Evolutionary conservation across 2,797 vertebrate species (phyloP).

Genomic region (Falco cherrug): DNA sequence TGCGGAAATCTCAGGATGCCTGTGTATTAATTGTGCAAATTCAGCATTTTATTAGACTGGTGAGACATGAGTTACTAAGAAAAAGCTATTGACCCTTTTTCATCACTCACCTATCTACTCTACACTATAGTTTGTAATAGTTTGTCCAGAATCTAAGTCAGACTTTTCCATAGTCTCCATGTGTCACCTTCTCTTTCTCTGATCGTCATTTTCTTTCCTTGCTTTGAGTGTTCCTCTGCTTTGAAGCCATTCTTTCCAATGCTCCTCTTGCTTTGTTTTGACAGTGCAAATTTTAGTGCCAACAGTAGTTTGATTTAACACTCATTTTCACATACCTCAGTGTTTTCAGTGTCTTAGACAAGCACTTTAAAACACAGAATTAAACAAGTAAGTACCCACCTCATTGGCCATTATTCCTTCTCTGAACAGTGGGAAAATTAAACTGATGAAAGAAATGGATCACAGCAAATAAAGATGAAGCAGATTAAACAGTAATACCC

Average conservation of each 20-base stretch:
- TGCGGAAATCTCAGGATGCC: not conserved
- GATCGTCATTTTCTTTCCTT: not conserved
- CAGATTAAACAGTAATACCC: not conserved
- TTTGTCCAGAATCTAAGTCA: not conserved
- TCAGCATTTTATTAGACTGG: not conserved
- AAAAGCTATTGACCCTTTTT: not conserved
- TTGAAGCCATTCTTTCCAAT: not conserved
- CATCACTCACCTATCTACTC: not conserved
- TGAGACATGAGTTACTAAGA: not conserved
- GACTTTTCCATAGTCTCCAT: not conserved
- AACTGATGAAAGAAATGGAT: conserved; percentile 1
- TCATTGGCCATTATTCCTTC: not conserved
- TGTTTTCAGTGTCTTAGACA: not conserved
- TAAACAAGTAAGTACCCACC: not conserved
- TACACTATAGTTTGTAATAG: not conserved
- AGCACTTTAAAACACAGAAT: not conserved
- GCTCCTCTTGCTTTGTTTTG: not conserved
- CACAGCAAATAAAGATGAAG: not conserved
- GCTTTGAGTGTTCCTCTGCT: not conserved
- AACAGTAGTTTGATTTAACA: not conserved
- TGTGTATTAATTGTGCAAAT: not conserved
- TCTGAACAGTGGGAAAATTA: conserved; percentile 14
- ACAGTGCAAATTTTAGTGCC: not conserved
- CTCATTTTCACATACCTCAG: not conserved
- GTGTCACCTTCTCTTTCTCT: not conserved